These are phyloP conservation scores for Synanthedon tipuliformis DNA, from an alignment of 2,888 invertebrate genomes.

Conservation along the genomic window DNA sequence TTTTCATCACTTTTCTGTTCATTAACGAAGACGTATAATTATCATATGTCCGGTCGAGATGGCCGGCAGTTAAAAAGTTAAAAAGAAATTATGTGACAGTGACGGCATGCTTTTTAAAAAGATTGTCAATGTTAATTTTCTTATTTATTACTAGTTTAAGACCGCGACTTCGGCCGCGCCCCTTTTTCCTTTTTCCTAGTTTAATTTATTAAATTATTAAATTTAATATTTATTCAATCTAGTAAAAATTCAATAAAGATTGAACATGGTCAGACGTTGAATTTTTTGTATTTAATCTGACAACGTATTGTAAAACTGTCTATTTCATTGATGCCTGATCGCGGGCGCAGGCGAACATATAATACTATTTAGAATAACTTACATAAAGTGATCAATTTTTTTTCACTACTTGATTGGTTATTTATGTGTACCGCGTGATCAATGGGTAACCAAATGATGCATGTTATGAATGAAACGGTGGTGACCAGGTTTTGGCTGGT, in stretches of 20 bases:
- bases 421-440: too few relatives aligned
- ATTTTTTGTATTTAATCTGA: too few relatives aligned
- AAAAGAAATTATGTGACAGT: background rate
- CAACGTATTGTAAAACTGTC: too few relatives aligned
- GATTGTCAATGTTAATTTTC: background rate
- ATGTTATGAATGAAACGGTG: conserved; percentile 43
- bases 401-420: too few relatives aligned
- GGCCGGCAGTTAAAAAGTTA: background rate
- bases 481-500: conserved; percentile 44
- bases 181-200: background rate
- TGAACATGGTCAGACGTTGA: too few relatives aligned
- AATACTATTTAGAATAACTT: too few relatives aligned
- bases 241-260: too few relatives aligned
- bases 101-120: background rate
- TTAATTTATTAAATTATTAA: background rate
- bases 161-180: background rate
- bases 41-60: background rate
- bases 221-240: background rate
- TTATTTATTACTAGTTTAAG: background rate
- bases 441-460: conserved; percentile 17
- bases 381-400: too few relatives aligned
- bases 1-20: conserved; percentile 4
- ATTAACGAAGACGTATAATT: conserved; percentile 2
- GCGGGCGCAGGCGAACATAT: too few relatives aligned
- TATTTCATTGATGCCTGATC: too few relatives aligned